Base-by-base conservation (phyloP, 2,888 invertebrate species). In the Scaptodrosophila latifasciaeformis region DNA sequence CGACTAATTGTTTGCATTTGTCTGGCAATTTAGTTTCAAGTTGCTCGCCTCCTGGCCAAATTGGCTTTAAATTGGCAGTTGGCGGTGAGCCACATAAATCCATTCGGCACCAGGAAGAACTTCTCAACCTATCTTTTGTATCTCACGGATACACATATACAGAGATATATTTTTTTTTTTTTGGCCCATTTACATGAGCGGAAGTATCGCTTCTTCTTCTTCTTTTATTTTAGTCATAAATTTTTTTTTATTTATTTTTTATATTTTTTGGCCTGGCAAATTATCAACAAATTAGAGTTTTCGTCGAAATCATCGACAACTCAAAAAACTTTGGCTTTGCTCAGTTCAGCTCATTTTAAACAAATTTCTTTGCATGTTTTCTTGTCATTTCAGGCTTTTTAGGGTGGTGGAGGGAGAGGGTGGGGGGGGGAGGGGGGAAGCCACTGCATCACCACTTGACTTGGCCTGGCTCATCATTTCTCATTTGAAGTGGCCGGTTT, bases 21-120 rank as follows among this genome's bases (percentile, higher is more conserved):
- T 74, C 68, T 55, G 63, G 78, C 81, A 71, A 82, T 83, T 71
- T 81, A 74, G 70, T 50, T 61, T 67, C 74, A 72, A 69, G n/a
- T 81, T n/a, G n/a, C 76, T 65, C 82, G 82, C 82, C 83, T 82
- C 65, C 76, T 70, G 81, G 81, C 81, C 71, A 81, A 82, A 83
- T 83, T 72, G 82, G 70, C 67, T 83, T 83, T 83, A 83, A 83
- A 83, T 83, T 83, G 83, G 70, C 71, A 77, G 81, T 83, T 82
- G 70, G 76, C 66, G 62, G 67, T 60, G 62, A 58, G 75, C 48
- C 59, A 58, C 62, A 70, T 71, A 68, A 69, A 70, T 68, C 65
- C 70, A 65, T 62, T 43, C 61, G 59, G 59, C 59, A 64, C 56
- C 66, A 59, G 35, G 40, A 17, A 39, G 6, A 53, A 54, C 13